Percentiles rank a stretch among this genome's conserved stretches.
phyloP scores from a whole-genome alignment of 2,888 invertebrate species.

The Allacma fusca region DNA sequence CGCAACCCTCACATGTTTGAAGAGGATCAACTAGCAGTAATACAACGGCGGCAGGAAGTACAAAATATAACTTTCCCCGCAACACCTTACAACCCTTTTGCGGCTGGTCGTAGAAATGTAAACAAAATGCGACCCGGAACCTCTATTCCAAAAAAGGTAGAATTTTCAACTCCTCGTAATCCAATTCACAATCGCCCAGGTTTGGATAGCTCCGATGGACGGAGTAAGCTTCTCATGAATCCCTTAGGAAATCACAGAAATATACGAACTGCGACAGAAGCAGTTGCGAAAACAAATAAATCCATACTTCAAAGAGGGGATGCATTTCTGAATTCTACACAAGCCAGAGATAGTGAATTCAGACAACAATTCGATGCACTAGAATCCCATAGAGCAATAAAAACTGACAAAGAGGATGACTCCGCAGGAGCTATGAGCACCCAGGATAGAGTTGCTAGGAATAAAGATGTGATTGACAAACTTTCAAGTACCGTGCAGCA shows the following conservation, averaged over 20 bases:
- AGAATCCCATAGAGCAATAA: background rate
- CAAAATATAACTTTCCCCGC: slow-evolving; percentile 31
- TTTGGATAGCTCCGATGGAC: too few relatives aligned
- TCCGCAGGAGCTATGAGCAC: background rate
- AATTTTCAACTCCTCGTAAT: too few relatives aligned
- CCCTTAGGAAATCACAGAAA: too few relatives aligned
- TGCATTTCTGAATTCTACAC: background rate
- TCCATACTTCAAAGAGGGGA: background rate
- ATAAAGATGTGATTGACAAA: slow-evolving; percentile 16
- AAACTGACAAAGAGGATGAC: background rate
- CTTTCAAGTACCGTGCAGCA: slow-evolving; percentile 25
- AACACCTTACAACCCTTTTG: slow-evolving; percentile 24
- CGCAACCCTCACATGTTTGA: slow-evolving; percentile 38
- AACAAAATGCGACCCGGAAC: too few relatives aligned
- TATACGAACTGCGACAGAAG: background rate
- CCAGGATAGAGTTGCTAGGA: background rate
- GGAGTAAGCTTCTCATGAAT: too few relatives aligned
- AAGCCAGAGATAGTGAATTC: slow-evolving; percentile 21
- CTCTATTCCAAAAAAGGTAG: too few relatives aligned
- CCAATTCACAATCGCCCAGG: too few relatives aligned
- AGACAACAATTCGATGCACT: slow-evolving; percentile 23
- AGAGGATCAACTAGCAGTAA: slow-evolving; percentile 28
- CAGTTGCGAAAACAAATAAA: background rate
- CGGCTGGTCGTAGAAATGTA: background rate
- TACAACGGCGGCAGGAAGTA: slow-evolving; percentile 24